Evolutionary conservation across 2,113 vertebrate species (phyloP).

Genomic region (Solea solea): DNA sequence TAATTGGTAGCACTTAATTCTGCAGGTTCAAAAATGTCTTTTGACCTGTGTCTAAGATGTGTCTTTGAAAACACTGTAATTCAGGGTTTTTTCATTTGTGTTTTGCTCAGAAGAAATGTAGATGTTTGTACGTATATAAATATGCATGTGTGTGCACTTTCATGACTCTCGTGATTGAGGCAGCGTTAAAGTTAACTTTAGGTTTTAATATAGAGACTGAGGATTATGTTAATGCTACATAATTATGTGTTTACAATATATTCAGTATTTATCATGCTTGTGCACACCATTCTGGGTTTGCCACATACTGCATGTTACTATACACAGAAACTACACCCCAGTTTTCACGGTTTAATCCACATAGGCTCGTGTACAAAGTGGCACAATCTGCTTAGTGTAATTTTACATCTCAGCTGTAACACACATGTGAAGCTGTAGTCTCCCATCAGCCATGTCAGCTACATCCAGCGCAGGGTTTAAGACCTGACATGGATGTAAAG

Average conservation of each 20-base stretch:
- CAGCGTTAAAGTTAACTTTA: conserved; percentile 1
- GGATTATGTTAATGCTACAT: neutral
- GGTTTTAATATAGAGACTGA: conserved; percentile 22
- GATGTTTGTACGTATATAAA: too few species aligned
- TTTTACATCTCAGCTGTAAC: conserved; percentile 42
- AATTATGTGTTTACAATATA: too few species aligned
- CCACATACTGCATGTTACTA: conserved; percentile 11
- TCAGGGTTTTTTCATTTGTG: too few species aligned
- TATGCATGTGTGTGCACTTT: too few species aligned
- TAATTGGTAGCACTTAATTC: too few species aligned
- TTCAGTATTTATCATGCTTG: too few species aligned
- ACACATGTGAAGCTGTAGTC: conserved; percentile 19
- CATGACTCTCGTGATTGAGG: too few species aligned
- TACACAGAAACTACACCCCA: conserved; percentile 12
- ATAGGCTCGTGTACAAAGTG: conserved; percentile 53
- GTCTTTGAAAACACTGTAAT: too few species aligned
- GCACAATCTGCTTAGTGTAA: conserved; percentile 54
- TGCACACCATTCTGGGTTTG: neutral
- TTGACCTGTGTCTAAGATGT: too few species aligned
- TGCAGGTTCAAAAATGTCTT: too few species aligned
- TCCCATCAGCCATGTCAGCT: conserved; percentile 16
- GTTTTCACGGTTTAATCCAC: conserved; percentile 48
- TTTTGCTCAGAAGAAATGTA: too few species aligned
- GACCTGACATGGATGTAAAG: conserved; percentile 44
- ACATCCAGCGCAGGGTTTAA: conserved; percentile 41